Evolutionary conservation across 2,797 vertebrate species (phyloP).

Genomic region (Cetoscarus ocellatus): DNA sequence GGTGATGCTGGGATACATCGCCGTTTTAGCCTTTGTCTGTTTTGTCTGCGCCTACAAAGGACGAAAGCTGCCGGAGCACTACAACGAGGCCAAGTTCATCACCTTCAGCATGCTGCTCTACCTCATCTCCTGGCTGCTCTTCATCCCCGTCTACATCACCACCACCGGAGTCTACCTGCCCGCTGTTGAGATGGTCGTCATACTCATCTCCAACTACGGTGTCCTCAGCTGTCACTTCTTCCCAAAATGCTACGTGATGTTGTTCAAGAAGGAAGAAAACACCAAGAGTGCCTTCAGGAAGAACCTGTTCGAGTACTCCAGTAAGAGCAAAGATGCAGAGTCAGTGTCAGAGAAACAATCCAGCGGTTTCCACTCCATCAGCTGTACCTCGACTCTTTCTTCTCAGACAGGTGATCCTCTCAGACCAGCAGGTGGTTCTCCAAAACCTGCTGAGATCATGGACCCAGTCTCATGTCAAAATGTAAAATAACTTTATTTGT

Average conservation of each 20-base stretch:
- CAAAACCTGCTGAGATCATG: neutral
- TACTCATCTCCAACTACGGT: constrained; percentile 92
- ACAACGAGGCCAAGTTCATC: constrained; percentile 93
- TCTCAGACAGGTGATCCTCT: neutral
- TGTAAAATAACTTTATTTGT: no score
- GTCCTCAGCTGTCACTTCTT: constrained; percentile 91
- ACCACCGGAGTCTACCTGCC: constrained; percentile 89
- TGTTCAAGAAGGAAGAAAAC: constrained; percentile 90
- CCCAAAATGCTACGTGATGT: constrained; percentile 91
- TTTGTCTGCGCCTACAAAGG: constrained; percentile 92
- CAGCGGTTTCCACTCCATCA: neutral
- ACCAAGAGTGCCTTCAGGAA: constrained; percentile 89
- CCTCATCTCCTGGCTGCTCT: constrained; percentile 92
- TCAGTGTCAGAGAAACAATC: constrained; percentile 9
- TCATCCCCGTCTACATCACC: constrained; percentile 88
- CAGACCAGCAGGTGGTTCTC: neutral
- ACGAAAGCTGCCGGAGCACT: constrained; percentile 91
- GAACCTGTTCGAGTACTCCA: constrained; percentile 87
- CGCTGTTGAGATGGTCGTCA: constrained; percentile 91
- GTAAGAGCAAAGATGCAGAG: constrained; percentile 59
- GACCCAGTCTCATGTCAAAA: no score
- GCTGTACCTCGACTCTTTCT: constrained; percentile 5
- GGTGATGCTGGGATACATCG: constrained; percentile 89
- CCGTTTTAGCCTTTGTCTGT: constrained; percentile 87
- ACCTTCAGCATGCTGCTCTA: constrained; percentile 94